Evolutionary conservation across 2,797 vertebrate species (phyloP).

Genomic region (Malurus leucopterus): DNA sequence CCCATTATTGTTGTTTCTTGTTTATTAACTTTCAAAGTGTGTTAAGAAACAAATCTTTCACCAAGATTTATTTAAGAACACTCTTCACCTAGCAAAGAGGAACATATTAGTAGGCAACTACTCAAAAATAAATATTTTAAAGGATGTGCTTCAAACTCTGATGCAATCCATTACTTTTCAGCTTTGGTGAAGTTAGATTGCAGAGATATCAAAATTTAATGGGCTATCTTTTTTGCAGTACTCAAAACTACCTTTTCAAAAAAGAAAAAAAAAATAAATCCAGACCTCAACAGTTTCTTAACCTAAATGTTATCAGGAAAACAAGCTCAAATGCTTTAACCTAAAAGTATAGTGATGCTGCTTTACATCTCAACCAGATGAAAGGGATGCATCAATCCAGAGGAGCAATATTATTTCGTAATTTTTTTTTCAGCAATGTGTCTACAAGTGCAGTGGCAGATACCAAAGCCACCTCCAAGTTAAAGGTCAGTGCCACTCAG

Average conservation of each 20-base stretch:
- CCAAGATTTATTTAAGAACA: neutral
- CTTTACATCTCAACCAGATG: neutral
- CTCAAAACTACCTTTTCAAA: neutral
- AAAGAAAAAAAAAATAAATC: neutral
- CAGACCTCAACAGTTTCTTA: neutral
- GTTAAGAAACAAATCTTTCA: neutral
- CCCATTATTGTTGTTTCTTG: neutral
- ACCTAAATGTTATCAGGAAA: neutral
- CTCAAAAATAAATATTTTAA: neutral
- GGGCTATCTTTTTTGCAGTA: neutral
- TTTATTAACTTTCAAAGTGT: neutral
- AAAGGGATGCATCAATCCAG: neutral
- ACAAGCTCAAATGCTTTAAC: neutral
- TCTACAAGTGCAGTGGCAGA: neutral
- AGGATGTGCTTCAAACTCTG: neutral
- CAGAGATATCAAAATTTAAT: neutral
- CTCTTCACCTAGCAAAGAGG: neutral
- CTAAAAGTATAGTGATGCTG: conserved; percentile 26
- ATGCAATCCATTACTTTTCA: neutral
- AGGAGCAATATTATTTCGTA: neutral
- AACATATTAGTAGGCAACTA: neutral
- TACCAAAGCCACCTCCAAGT: neutral
- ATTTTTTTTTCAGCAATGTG: neutral
- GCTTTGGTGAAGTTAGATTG: neutral
- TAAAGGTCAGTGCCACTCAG: neutral